phyloP scores from a whole-genome alignment of 2,113 vertebrate species.

The Rafetus swinhoei region DNA sequence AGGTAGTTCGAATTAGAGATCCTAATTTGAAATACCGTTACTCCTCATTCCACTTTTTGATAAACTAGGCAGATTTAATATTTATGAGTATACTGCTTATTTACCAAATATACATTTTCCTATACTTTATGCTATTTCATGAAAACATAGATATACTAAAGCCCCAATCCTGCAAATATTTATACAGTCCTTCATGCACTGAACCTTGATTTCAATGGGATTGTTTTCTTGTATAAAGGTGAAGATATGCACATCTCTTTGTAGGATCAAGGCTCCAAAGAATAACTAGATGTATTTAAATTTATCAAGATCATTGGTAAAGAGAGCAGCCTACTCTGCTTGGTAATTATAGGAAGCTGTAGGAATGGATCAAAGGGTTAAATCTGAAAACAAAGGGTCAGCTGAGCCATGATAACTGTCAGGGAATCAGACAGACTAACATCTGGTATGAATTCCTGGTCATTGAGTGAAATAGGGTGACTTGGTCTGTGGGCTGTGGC shows the following conservation, averaged over 20 bases:
- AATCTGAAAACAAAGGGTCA: background rate
- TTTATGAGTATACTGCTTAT: too few relatives aligned
- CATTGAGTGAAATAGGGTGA: accelerated
- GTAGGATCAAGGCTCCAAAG: background rate
- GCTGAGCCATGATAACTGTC: accelerated
- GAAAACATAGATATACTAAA: too few relatives aligned
- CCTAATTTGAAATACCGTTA: too few relatives aligned
- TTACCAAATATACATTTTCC: too few relatives aligned
- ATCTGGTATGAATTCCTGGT: background rate
- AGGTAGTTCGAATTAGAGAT: too few relatives aligned
- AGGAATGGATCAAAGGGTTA: background rate
- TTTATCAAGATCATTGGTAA: background rate
- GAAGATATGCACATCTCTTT: background rate
- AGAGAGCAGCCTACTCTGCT: background rate
- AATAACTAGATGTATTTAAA: background rate
- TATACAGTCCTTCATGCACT: too few relatives aligned
- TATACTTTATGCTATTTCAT: too few relatives aligned
- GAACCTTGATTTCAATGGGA: too few relatives aligned
- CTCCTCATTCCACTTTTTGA: too few relatives aligned
- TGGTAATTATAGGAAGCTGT: background rate
- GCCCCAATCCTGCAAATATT: too few relatives aligned
- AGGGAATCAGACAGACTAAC: background rate
- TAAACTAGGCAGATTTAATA: too few relatives aligned
- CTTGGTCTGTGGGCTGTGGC: background rate
- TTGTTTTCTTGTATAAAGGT: background rate